Conservation (phyloP, 1,140 invertebrate genomes). For the Aleiodes sp. region DNA sequence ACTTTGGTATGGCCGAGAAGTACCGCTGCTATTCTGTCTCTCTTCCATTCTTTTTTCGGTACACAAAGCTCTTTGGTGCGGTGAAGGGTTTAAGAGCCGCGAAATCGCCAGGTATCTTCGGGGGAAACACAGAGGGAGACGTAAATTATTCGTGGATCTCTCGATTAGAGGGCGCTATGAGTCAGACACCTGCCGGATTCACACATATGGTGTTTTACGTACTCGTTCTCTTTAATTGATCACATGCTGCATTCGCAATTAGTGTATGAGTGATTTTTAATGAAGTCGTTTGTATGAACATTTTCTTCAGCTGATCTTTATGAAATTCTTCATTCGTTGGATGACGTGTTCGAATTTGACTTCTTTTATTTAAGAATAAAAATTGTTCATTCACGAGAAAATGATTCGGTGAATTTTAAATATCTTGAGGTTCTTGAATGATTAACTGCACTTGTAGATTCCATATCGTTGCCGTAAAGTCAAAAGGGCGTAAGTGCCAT, state of each 20-base stretch:
- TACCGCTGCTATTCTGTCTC: slow-evolving; percentile 13
- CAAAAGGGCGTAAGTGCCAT: too few species aligned
- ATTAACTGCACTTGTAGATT: too few species aligned
- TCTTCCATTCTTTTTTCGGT: not conserved
- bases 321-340: too few species aligned
- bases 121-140: slow-evolving; percentile 35
- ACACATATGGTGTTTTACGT: slow-evolving; percentile 19
- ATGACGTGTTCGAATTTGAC: too few species aligned
- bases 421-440: too few species aligned
- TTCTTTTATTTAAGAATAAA: too few species aligned
- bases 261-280: not conserved
- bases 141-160: slow-evolving; percentile 49
- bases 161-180: slow-evolving; percentile 43
- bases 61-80: not conserved
- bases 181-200: slow-evolving; percentile 50
- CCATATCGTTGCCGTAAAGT: too few species aligned
- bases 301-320: too few species aligned
- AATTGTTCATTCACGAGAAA: too few species aligned
- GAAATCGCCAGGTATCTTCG: slow-evolving; percentile 40
- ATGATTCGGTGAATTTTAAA: too few species aligned
- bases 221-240: slow-evolving; percentile 6
- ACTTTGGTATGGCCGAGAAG: slow-evolving; percentile 25
- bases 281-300: too few species aligned
- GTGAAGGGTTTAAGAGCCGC: not conserved
- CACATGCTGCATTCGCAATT: not conserved